Percentiles rank a stretch among this genome's conserved stretches.
phyloP scores from a whole-genome alignment of 2,888 invertebrate species.

The Neocrepidodera transversa region DNA sequence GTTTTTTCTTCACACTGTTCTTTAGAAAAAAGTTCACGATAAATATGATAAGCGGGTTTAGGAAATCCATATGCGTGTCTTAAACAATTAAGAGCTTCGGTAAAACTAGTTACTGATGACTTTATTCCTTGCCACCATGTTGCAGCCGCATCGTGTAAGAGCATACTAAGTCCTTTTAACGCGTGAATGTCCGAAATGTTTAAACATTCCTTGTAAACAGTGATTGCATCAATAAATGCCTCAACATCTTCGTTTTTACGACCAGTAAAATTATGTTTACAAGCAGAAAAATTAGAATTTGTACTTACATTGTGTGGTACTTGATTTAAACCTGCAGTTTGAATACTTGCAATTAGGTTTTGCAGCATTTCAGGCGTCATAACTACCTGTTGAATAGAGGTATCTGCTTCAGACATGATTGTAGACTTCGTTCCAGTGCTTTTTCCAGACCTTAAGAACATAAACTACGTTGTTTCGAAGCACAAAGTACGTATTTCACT shows the following conservation, averaged over 20 bases:
- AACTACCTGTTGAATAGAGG: too few relatives aligned
- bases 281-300: not conserved
- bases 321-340: not conserved
- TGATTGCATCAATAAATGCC: not conserved
- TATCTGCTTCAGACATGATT: too few relatives aligned
- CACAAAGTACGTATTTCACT: too few relatives aligned
- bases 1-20: too few relatives aligned
- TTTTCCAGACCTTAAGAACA: too few relatives aligned
- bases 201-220: not conserved
- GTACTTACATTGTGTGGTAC: too few relatives aligned
- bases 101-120: not conserved
- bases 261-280: not conserved
- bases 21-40: constrained; percentile 22
- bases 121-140: constrained; percentile 13
- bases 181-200: not conserved
- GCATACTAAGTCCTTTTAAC: not conserved
- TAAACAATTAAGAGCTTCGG: constrained; percentile 1
- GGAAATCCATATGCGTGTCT: not conserved
- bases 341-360: not conserved
- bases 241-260: not conserved
- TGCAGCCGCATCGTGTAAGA: not conserved
- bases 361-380: not conserved
- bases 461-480: too few relatives aligned
- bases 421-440: too few relatives aligned
- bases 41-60: constrained; percentile 26